phyloP scores from a whole-genome alignment of 1,140 invertebrate genomes.

The Caenorhabditis briggsae region DNA sequence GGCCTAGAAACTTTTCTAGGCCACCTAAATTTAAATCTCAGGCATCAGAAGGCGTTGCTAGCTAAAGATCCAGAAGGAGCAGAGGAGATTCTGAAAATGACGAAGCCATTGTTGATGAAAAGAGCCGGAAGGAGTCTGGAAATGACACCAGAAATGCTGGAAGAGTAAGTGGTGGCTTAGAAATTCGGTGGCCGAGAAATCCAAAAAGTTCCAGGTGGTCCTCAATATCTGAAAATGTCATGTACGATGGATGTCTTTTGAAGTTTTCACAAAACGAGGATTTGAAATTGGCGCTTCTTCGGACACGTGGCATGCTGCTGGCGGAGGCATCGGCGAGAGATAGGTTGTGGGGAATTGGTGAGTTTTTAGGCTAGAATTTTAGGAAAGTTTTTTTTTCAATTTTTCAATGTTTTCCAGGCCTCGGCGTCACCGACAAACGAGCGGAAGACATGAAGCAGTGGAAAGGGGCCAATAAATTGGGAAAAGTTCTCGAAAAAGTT shows the following conservation, averaged over 20 bases:
- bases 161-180: background rate
- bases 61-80: background rate
- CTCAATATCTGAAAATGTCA: background rate
- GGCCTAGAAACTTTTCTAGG: background rate
- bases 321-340: background rate
- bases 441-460: background rate
- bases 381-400: background rate
- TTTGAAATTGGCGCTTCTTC: background rate
- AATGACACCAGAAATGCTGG: background rate
- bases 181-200: no score
- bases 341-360: background rate
- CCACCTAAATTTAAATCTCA: background rate
- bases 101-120: background rate
- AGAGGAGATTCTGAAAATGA: background rate
- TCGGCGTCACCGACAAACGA: background rate
- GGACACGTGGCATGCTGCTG: background rate
- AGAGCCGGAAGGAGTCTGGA: background rate
- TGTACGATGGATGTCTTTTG: background rate
- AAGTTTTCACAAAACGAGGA: background rate
- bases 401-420: background rate
- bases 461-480: conserved; percentile 8
- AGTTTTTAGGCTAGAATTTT: no score
- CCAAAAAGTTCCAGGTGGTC: background rate
- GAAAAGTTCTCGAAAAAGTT: conserved; percentile 8
- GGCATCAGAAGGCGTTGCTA: background rate